Percentiles rank a stretch among this genome's conserved stretches.
These are phyloP conservation scores for Protobothrops flavoviridis DNA, from an alignment of 2,113 vertebrate genomes.

Conservation along the genomic window DNA sequence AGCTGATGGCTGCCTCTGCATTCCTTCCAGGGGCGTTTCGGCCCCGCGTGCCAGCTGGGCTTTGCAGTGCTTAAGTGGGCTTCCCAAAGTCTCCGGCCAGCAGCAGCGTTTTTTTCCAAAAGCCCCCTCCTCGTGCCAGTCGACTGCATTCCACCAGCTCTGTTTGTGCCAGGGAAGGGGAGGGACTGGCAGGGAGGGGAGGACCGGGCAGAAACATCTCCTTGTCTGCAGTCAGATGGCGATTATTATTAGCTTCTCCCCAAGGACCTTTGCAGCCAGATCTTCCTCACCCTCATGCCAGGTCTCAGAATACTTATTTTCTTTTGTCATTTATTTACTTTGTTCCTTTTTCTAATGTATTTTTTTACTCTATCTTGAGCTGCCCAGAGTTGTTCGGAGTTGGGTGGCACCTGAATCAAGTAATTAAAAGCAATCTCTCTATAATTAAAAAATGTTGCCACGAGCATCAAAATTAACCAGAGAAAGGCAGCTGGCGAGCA, in stretches of 20 bases:
- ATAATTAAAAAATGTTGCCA: not conserved
- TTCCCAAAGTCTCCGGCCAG: constrained; percentile 19
- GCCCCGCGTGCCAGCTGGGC: constrained; percentile 58
- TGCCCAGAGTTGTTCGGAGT: not conserved
- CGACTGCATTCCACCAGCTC: not conserved
- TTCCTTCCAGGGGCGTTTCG: constrained; percentile 52
- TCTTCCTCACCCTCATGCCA: not conserved
- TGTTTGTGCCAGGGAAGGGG: not conserved
- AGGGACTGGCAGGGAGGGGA: not conserved
- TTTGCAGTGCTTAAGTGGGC: constrained; percentile 46
- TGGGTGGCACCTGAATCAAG: not conserved
- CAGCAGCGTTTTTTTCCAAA: not conserved
- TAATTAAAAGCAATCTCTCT: not conserved
- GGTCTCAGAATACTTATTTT: not conserved
- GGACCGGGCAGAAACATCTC: not conserved
- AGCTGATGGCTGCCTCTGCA: constrained; percentile 62
- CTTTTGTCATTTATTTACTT: not conserved
- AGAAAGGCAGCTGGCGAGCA: not conserved
- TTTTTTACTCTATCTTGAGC: not conserved
- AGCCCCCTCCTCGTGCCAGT: not conserved
- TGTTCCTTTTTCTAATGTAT: not conserved
- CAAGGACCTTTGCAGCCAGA: not conserved
- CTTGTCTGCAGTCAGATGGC: not conserved
- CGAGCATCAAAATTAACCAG: not conserved
- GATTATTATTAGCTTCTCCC: not conserved